Evolutionary conservation across 2,797 vertebrate genomes (phyloP).

Genomic region (Sarcoramphus papa): DNA sequence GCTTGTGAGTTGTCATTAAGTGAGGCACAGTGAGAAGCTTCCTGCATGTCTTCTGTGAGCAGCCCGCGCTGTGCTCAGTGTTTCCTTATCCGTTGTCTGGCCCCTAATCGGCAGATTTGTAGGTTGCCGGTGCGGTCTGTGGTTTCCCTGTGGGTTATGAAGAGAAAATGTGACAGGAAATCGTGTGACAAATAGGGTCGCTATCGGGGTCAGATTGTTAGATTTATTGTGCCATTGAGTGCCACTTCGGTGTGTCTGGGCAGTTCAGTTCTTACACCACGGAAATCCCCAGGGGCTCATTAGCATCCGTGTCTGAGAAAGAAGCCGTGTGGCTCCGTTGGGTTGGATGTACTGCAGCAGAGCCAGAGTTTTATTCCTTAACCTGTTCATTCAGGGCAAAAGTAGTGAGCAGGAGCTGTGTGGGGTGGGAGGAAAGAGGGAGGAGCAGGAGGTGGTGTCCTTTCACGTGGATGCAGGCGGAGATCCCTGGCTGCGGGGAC

Average conservation of each 20-base stretch:
- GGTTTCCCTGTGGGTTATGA: conserved; percentile 10
- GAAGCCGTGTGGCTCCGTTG: background rate
- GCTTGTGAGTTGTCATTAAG: background rate
- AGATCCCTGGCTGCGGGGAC: background rate
- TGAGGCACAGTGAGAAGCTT: background rate
- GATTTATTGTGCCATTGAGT: background rate
- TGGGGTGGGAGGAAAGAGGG: background rate
- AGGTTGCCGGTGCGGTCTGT: conserved; percentile 10
- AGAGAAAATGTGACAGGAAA: background rate
- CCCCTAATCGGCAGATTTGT: background rate
- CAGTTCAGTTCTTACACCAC: background rate
- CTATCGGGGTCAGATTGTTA: background rate
- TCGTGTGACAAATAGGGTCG: background rate
- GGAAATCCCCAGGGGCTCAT: background rate
- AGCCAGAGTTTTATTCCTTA: background rate
- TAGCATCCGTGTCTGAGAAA: background rate
- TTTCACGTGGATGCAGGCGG: accelerated
- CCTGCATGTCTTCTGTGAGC: background rate
- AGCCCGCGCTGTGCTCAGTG: background rate
- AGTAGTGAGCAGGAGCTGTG: background rate
- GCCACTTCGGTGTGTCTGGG: background rate
- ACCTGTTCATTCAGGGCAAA: background rate
- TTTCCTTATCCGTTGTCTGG: background rate
- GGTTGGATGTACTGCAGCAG: background rate
- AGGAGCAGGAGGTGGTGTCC: background rate